Evolutionary conservation across 2,888 invertebrate species (phyloP).

Genomic region (Arrhopalites spinosus): DNA sequence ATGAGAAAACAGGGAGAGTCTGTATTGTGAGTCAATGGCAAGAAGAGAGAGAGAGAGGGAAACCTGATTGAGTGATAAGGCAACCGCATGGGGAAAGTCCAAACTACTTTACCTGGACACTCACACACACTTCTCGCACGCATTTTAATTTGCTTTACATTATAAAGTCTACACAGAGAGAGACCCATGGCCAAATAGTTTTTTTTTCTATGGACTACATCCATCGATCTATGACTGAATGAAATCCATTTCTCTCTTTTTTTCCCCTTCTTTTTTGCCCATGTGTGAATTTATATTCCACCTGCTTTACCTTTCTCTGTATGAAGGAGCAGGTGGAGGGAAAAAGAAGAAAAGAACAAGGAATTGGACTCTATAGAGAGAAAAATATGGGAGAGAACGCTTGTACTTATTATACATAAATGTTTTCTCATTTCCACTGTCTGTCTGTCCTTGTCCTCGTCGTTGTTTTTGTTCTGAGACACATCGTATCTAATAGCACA

Average conservation of each 20-base stretch:
- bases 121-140: conserved; percentile 17
- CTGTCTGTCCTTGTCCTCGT: neutral
- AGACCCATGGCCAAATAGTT: neutral
- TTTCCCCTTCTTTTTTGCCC: too few species aligned
- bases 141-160: conserved; percentile 13
- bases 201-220: too few species aligned
- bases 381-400: neutral
- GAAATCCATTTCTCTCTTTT: too few species aligned
- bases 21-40: neutral
- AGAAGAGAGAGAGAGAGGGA: neutral
- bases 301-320: neutral
- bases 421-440: neutral
- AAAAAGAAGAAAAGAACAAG: neutral
- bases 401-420: neutral
- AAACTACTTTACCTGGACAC: conserved; percentile 25
- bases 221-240: too few species aligned
- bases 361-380: neutral
- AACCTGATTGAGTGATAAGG: conserved; percentile 35
- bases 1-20: neutral
- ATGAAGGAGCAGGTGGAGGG: too few species aligned
- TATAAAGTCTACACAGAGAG: neutral
- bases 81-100: conserved; percentile 13
- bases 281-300: neutral
- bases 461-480: neutral
- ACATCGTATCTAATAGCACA: neutral